Percentiles rank a stretch among this genome's conserved stretches.
Evolutionary conservation across 2,797 vertebrate species (phyloP).

Genomic region (Amphiprion clarkii): DNA sequence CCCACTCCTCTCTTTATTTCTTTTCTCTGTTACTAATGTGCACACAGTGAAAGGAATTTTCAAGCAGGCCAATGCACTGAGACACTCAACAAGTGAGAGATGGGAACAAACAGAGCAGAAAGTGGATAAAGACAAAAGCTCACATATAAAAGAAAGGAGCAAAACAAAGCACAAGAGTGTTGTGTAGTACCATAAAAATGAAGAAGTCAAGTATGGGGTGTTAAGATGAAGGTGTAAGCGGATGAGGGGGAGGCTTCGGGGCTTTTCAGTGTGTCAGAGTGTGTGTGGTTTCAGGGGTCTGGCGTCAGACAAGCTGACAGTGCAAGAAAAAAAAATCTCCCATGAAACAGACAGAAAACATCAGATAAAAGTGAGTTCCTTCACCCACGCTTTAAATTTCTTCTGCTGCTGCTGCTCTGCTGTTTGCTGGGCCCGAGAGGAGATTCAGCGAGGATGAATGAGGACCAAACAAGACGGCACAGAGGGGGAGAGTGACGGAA

Average conservation of each 20-base stretch:
- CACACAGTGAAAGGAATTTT: background rate
- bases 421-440: slow-evolving; percentile 23
- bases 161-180: background rate
- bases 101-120: background rate
- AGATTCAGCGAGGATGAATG: slow-evolving; percentile 22
- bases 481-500: slow-evolving; percentile 31
- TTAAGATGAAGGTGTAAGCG: slow-evolving; percentile 22
- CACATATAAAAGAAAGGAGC: background rate
- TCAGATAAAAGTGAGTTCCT: slow-evolving; percentile 28
- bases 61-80: background rate
- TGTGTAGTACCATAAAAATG: background rate
- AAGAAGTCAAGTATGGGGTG: background rate
- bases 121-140: background rate
- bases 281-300: slow-evolving; percentile 49
- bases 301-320: slow-evolving; percentile 68
- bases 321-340: slow-evolving; percentile 62
- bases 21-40: slow-evolving; percentile 4
- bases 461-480: slow-evolving; percentile 24
- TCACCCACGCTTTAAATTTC: slow-evolving; percentile 12
- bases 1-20: background rate
- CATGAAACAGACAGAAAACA: slow-evolving; percentile 58
- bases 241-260: slow-evolving; percentile 24
- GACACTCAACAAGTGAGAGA: background rate
- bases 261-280: slow-evolving; percentile 4
- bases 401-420: slow-evolving; percentile 31